These are phyloP conservation scores for Sus scrofa DNA, from an alignment of 2,113 vertebrate species.

Conservation along the genomic window T2T-Sscrofa CM000816.6:37473501-37474000, in stretches of 20 bases:
- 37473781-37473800: not conserved
- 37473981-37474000: not conserved
- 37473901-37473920: not conserved
- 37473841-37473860: conserved; percentile 4
- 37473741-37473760: not conserved
- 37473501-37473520: not conserved
- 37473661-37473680: not conserved
- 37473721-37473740: not conserved
- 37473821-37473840: not conserved
- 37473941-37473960: not conserved
- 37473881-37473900: not conserved
- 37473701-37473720: not conserved
- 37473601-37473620: not conserved
- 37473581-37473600: not conserved
- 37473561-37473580: not conserved
- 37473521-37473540: not conserved
- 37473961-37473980: not conserved
- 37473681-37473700: not conserved
- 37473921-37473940: not conserved
- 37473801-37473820: not conserved
- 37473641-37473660: not conserved
- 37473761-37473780: not conserved
- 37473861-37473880: not conserved
- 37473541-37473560: not conserved
- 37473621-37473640: not conserved